A percentile compares a stretch with the other conserved stretches of the same genome.
These are phyloP conservation scores for Anguilla obscura DNA, from an alignment of 2,797 vertebrate genomes.

Conservation along the genomic window DNA sequence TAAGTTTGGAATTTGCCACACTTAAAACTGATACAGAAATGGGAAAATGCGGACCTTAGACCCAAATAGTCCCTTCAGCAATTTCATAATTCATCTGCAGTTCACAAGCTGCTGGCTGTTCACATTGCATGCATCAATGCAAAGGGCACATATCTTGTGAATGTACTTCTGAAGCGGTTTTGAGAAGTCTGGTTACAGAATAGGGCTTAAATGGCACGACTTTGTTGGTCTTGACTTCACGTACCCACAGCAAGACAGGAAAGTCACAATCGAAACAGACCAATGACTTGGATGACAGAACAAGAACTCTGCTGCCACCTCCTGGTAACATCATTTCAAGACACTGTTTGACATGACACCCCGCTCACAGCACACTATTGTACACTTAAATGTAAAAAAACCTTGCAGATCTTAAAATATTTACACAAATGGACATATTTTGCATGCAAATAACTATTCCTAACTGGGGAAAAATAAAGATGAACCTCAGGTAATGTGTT, in stretches of 20 bases:
- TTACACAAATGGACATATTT: not conserved
- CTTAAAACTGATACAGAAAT: slow-evolving; percentile 3
- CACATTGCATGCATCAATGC: not conserved
- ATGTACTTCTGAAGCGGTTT: not conserved
- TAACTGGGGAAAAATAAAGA: not conserved
- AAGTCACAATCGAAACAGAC: not conserved
- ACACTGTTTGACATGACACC: not conserved
- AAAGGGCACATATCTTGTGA: not conserved
- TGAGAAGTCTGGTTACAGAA: slow-evolving; percentile 11
- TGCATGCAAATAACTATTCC: not conserved
- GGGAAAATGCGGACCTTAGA: slow-evolving; percentile 7
- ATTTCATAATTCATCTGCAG: not conserved
- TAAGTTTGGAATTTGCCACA: slow-evolving; percentile 2
- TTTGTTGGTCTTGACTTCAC: slow-evolving; percentile 26
- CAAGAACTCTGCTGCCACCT: slow-evolving; percentile 27
- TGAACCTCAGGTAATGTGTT: not conserved
- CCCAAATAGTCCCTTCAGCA: not conserved
- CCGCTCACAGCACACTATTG: not conserved
- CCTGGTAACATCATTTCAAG: slow-evolving; percentile 13
- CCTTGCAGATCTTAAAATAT: not conserved
- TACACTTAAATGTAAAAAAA: not conserved
- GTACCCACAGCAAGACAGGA: slow-evolving; percentile 23
- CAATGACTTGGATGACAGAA: not conserved
- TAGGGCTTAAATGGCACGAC: slow-evolving; percentile 16
- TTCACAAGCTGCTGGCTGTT: not conserved